Conservation (phyloP, 2,888 invertebrate genomes). For the Apantesis nais region DNA sequence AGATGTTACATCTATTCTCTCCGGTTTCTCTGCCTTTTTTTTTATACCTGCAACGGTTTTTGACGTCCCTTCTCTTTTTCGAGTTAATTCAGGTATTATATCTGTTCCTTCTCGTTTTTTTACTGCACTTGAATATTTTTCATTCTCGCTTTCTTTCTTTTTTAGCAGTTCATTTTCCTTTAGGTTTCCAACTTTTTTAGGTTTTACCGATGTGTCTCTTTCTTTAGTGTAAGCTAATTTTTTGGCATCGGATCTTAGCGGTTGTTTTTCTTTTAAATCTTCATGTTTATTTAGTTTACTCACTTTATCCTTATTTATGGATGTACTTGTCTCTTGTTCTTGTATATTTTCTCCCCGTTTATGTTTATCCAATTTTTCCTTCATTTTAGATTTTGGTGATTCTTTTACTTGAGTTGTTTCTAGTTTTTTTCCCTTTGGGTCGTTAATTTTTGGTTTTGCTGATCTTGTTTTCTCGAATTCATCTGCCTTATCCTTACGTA, state of each 20-base stretch:
- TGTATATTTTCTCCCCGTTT: not conserved
- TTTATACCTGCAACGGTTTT: not conserved
- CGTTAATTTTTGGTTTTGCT: not conserved
- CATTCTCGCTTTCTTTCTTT: constrained; percentile 1
- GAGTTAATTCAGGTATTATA: not conserved
- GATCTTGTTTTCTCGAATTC: not conserved
- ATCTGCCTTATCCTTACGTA: not conserved
- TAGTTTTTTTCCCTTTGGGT: not conserved
- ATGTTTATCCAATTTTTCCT: not conserved
- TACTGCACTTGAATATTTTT: not conserved
- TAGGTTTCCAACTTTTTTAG: not conserved
- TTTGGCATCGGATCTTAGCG: too few relatives aligned
- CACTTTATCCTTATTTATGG: not conserved
- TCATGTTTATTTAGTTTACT: not conserved
- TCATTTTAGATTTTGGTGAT: not conserved
- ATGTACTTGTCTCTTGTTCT: not conserved
- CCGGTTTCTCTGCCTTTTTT: not conserved
- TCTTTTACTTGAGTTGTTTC: not conserved
- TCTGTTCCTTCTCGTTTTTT: not conserved
- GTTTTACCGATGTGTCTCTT: not conserved
- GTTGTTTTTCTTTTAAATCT: constrained; percentile 3
- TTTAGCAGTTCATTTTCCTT: not conserved
- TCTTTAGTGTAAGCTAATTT: too few relatives aligned
- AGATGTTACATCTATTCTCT: not conserved
- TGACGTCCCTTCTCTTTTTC: not conserved